Evolutionary conservation across 2,113 vertebrate genomes (phyloP).

Genomic region (Chelonoidis abingdonii): DNA sequence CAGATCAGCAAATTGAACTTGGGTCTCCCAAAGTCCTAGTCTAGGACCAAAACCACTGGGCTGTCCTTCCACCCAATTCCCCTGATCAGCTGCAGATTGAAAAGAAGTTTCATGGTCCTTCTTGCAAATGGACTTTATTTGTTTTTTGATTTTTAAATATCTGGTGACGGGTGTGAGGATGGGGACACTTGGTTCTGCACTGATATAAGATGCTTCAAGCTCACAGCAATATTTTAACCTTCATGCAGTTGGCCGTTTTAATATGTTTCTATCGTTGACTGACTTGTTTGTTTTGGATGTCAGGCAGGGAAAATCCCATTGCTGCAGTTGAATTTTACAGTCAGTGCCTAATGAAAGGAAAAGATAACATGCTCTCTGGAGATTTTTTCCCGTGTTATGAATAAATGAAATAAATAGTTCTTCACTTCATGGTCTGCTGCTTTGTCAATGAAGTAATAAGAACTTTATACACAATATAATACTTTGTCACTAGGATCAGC

Average conservation of each 20-base stretch:
- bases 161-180: not conserved
- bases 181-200: not conserved
- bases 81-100: conserved; percentile 50
- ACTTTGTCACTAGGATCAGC: not conserved
- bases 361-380: not conserved
- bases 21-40: not conserved
- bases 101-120: conserved; percentile 25
- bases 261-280: not conserved
- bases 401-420: conserved; percentile 14
- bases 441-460: not conserved
- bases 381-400: not conserved
- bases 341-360: not conserved
- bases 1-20: not conserved
- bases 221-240: not conserved
- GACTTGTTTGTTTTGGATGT: not conserved
- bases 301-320: not conserved
- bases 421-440: not conserved
- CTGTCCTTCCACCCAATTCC: not conserved
- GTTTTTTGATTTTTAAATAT: conserved; percentile 9
- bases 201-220: not conserved
- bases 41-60: conserved; percentile 3
- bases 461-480: not conserved
- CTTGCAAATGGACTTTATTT: not conserved
- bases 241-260: not conserved
- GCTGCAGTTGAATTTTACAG: not conserved